phyloP scores from a whole-genome alignment of 2,113 vertebrate genomes.

The Daubentonia madagascariensis region DNA sequence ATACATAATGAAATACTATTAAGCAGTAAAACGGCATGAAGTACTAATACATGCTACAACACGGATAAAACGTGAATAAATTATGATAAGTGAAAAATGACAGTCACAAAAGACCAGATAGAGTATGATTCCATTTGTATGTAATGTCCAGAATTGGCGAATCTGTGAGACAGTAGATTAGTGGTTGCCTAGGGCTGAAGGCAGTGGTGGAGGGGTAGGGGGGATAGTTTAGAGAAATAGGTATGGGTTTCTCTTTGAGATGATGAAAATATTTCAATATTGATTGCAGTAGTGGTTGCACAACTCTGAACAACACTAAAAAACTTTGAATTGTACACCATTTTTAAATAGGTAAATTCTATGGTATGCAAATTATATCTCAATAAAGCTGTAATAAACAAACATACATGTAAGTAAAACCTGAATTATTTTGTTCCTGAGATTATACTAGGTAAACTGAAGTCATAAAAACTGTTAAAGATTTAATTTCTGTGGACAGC shows the following conservation, averaged over 20 bases:
- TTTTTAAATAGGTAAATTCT: not conserved
- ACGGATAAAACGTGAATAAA: not conserved
- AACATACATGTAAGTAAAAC: slow-evolving; percentile 18
- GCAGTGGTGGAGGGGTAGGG: too few species aligned
- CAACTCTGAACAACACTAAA: not conserved
- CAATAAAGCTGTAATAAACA: not conserved
- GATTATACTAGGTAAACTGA: not conserved
- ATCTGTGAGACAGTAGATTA: not conserved
- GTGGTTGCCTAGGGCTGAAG: not conserved
- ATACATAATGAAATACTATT: not conserved
- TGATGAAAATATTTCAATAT: slow-evolving; percentile 12
- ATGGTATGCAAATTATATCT: not conserved
- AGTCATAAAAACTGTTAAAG: not conserved
- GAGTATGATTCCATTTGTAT: not conserved
- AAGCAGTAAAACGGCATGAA: not conserved
- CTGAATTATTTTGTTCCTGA: not conserved
- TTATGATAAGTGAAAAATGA: not conserved
- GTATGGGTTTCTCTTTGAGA: not conserved
- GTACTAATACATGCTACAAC: not conserved
- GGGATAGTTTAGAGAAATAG: not conserved
- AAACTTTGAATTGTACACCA: not conserved
- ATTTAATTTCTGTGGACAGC: not conserved
- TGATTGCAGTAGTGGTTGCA: not conserved
- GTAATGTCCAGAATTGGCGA: not conserved
- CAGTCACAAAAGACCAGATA: not conserved